These are phyloP conservation scores for Agonopterix heracliana DNA, from an alignment of 2,888 invertebrate genomes.

Conservation along the genomic window DNA sequence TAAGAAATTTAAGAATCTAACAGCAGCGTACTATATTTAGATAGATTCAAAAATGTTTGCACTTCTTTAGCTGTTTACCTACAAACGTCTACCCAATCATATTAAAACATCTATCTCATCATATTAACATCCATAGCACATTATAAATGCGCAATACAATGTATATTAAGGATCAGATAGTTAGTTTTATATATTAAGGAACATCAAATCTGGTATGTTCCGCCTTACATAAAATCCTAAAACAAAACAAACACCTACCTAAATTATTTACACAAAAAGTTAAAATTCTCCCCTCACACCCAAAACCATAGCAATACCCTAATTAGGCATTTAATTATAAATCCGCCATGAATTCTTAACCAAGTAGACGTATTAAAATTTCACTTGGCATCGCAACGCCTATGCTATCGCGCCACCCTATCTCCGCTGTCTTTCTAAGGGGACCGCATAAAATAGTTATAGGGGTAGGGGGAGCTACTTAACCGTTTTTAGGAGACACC, in stretches of 20 bases:
- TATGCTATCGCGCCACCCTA: conserved; percentile 64
- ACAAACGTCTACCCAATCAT: too few species aligned
- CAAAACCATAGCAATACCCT: conserved; percentile 57
- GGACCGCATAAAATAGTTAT: conserved; percentile 76
- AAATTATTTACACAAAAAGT: conserved; percentile 20
- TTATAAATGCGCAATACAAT: too few species aligned
- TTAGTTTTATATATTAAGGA: too few species aligned
- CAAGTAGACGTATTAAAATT: conserved; percentile 71
- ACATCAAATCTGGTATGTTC: neutral
- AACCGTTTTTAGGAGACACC: conserved; percentile 76
- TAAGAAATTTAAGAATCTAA: too few species aligned
- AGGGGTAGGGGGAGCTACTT: conserved; percentile 72
- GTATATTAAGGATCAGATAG: too few species aligned
- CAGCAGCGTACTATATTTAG: too few species aligned
- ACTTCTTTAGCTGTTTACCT: too few species aligned
- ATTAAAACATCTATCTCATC: too few species aligned
- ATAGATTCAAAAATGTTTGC: too few species aligned
- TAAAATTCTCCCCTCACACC: conserved; percentile 48
- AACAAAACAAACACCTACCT: conserved; percentile 13
- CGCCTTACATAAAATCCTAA: conserved; percentile 3
- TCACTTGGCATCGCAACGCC: conserved; percentile 63
- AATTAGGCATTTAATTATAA: conserved; percentile 73
- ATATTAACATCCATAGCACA: too few species aligned
- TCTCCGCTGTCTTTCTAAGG: conserved; percentile 74
- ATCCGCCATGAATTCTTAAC: conserved; percentile 73